These are phyloP conservation scores for Rissa tridactyla DNA, from an alignment of 2,113 vertebrate species.

Conservation along the genomic window DNA sequence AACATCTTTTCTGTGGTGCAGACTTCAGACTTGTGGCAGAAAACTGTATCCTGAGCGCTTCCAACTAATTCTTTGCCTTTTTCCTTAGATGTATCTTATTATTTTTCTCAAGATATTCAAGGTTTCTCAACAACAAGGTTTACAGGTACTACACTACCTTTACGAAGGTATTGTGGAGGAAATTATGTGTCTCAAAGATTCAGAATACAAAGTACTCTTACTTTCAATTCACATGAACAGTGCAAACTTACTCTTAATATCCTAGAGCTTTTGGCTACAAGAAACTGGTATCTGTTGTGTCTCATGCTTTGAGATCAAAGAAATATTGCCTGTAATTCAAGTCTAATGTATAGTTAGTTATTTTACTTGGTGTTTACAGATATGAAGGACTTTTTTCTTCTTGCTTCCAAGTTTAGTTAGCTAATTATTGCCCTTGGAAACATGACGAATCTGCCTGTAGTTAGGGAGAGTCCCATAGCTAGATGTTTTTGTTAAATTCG, in stretches of 20 bases:
- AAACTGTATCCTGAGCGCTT: not conserved
- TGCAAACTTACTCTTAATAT: not conserved
- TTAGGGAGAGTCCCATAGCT: not conserved
- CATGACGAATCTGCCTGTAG: not conserved
- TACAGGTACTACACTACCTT: accelerated
- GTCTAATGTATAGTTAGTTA: not conserved
- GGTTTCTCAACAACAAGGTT: not conserved
- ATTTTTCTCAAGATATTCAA: not conserved
- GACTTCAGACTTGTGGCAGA: not conserved
- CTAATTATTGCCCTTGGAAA: not conserved
- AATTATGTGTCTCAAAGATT: not conserved
- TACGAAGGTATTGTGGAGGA: not conserved
- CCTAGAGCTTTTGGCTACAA: not conserved
- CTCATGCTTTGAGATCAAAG: not conserved
- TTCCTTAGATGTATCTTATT: not conserved
- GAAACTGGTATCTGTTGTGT: not conserved
- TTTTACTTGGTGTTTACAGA: not conserved
- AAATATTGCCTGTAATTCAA: not conserved
- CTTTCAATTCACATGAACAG: not conserved
- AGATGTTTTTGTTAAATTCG: not conserved
- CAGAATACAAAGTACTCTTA: not conserved
- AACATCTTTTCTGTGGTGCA: not conserved
- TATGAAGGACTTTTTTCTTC: not conserved
- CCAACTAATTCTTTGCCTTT: not conserved
- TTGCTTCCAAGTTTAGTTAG: accelerated